phyloP scores from a whole-genome alignment of 1,140 invertebrate species.

The Pinna nobilis region DNA sequence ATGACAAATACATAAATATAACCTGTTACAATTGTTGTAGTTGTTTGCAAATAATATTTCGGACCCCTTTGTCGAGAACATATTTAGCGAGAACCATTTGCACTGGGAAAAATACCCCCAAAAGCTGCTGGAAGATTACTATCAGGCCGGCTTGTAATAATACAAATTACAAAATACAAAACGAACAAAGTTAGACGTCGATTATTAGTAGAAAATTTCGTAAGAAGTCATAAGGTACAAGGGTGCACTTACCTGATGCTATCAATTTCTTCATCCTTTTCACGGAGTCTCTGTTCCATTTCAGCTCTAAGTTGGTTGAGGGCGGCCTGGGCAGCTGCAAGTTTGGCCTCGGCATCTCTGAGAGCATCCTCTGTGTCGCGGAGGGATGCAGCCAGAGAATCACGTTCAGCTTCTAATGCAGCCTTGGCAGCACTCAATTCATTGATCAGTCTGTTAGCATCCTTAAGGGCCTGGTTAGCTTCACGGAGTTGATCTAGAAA shows the following conservation, averaged over 20 bases:
- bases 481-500: conserved; percentile 70
- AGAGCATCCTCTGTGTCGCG: conserved; percentile 73
- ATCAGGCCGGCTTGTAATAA: no score
- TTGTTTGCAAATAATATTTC: no score
- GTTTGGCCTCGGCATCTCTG: conserved; percentile 70
- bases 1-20: no score
- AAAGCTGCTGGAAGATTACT: no score
- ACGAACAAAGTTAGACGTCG: no score
- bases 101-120: no score
- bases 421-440: conserved; percentile 67
- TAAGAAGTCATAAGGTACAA: no score
- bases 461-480: conserved; percentile 69
- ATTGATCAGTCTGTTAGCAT: conserved; percentile 69
- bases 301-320: conserved; percentile 70
- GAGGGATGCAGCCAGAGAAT: conserved; percentile 70
- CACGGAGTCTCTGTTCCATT: conserved; percentile 73
- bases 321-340: conserved; percentile 71
- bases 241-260: conserved; percentile 71
- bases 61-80: no score
- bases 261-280: conserved; percentile 75
- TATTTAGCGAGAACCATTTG: no score
- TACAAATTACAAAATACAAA: no score
- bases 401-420: conserved; percentile 71
- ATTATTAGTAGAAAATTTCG: no score
- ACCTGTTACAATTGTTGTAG: no score